phyloP scores from a whole-genome alignment of 2,888 invertebrate species.

The Lordiphosa andalusiaca region DNA sequence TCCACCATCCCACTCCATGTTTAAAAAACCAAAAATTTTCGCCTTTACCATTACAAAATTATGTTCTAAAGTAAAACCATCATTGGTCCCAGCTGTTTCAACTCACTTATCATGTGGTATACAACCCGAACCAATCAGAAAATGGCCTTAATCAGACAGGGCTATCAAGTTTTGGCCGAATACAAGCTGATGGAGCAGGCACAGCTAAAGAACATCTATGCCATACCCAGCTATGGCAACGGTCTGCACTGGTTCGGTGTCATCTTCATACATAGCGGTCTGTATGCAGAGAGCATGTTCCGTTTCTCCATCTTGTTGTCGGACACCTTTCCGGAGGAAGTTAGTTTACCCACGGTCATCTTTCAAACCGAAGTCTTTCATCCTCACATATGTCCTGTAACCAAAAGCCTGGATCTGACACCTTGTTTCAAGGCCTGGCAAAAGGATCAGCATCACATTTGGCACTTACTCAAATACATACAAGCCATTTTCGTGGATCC shows the following conservation, averaged over 20 bases:
- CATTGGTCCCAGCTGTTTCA: too few relatives aligned
- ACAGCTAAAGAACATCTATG: conserved; percentile 50
- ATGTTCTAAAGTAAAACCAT: too few relatives aligned
- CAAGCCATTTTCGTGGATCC: conserved; percentile 91
- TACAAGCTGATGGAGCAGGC: conserved; percentile 46
- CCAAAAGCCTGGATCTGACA: conserved; percentile 88
- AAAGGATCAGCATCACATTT: conserved; percentile 89
- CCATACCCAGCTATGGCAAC: conserved; percentile 54
- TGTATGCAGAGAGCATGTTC: conserved; percentile 94
- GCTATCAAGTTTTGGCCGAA: conserved; percentile 59
- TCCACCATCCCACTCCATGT: too few relatives aligned
- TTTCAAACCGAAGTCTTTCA: conserved; percentile 93
- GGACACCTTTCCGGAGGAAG: conserved; percentile 87
- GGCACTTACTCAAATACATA: conserved; percentile 93
- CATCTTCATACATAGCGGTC: conserved; percentile 90
- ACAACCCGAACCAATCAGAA: conserved; percentile 25
- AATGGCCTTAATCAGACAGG: conserved; percentile 48
- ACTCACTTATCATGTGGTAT: conserved; percentile 27
- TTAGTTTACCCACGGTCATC: conserved; percentile 82
- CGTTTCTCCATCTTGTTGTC: conserved; percentile 93
- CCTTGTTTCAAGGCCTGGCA: conserved; percentile 90
- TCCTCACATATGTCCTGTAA: conserved; percentile 89
- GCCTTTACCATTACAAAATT: too few relatives aligned
- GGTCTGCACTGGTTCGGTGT: conserved; percentile 78
- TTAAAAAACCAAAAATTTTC: too few relatives aligned